Evolutionary conservation across 2,113 vertebrate species (phyloP).

Genomic region (Leptobrachium ailaonicum): DNA sequence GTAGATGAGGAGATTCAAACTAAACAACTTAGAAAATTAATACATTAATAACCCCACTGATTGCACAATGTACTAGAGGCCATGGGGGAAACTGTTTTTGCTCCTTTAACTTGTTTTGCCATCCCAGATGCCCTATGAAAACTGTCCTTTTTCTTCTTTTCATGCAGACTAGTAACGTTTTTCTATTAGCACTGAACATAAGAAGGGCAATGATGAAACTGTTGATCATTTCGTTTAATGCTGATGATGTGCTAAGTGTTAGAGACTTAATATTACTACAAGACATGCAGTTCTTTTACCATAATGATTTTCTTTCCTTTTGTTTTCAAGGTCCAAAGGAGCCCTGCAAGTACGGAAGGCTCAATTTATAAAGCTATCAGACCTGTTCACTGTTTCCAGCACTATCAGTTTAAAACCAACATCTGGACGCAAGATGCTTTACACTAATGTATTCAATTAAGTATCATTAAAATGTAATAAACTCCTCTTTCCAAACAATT

Average conservation of each 20-base stretch:
- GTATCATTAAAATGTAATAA: constrained; percentile 56
- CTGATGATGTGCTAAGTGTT: neutral
- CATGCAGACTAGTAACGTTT: too few species aligned
- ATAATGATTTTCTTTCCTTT: constrained; percentile 52
- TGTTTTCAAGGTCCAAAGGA: constrained; percentile 74
- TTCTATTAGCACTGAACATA: too few species aligned
- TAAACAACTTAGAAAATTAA: too few species aligned
- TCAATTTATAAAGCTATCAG: constrained; percentile 73
- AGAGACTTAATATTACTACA: neutral
- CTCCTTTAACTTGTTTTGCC: too few species aligned
- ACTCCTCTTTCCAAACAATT: constrained; percentile 52
- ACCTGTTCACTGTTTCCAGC: constrained; percentile 67
- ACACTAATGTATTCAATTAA: constrained; percentile 58
- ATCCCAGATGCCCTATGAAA: too few species aligned
- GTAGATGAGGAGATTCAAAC: too few species aligned
- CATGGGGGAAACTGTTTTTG: too few species aligned
- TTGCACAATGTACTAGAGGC: too few species aligned
- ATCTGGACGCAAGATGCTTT: constrained; percentile 57
- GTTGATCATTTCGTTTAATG: neutral
- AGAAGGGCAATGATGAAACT: too few species aligned
- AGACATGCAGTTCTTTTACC: neutral
- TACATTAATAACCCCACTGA: too few species aligned
- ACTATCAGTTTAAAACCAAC: constrained; percentile 65
- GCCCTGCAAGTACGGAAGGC: constrained; percentile 72
- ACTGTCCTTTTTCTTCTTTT: too few species aligned